Conservation (phyloP, 2,113 vertebrate species). For the Fregetta grallaria region DNA sequence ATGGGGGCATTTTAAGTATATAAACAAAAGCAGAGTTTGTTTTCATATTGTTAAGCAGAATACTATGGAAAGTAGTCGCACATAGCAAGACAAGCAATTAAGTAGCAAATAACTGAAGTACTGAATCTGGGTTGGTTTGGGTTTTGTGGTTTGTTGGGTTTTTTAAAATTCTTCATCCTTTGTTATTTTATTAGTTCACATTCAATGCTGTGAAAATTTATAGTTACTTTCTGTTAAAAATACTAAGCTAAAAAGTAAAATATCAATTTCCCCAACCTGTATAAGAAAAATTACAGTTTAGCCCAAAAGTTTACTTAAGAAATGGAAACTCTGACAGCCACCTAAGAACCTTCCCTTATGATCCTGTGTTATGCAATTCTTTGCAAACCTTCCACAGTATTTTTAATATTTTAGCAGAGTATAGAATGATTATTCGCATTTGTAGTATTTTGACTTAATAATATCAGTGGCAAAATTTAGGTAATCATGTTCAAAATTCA, state of each 20-base stretch:
- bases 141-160: background rate
- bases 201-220: background rate
- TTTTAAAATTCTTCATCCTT: background rate
- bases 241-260: background rate
- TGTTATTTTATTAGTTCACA: background rate
- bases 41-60: background rate
- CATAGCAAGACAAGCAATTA: background rate
- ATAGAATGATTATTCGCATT: background rate
- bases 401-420: background rate
- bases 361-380: background rate
- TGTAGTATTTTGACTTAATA: background rate
- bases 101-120: background rate
- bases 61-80: background rate
- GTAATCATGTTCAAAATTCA: background rate
- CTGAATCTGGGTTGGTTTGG: background rate
- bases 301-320: background rate
- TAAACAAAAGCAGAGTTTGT: background rate
- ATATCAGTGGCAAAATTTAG: background rate
- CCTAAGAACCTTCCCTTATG: background rate
- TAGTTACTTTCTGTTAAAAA: background rate
- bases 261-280: background rate
- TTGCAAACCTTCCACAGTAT: background rate
- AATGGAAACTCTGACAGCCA: background rate
- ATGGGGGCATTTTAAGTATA: background rate
- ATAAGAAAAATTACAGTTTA: background rate